Percentiles rank a stretch among this genome's conserved stretches.
Evolutionary conservation across 2,797 vertebrate genomes (phyloP).

Genomic region (Catharus ustulatus): DNA sequence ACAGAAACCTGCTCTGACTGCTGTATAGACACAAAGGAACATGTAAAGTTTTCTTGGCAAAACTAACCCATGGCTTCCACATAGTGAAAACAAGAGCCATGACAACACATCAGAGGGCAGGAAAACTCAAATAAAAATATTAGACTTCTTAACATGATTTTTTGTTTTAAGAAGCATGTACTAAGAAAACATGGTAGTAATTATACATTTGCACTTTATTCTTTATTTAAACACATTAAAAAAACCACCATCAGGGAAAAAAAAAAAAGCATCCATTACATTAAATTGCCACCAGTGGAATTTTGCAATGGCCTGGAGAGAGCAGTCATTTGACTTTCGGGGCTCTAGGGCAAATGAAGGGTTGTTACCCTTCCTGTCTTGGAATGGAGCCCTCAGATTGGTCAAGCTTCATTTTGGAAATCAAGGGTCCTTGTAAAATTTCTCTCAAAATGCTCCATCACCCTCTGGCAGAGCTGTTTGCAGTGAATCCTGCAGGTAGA

Average conservation of each 20-base stretch:
- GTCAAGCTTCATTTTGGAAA: background rate
- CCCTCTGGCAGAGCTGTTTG: background rate
- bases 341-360: background rate
- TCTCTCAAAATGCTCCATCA: background rate
- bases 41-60: background rate
- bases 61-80: background rate
- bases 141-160: background rate
- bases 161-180: background rate
- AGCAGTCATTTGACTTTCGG: background rate
- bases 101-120: background rate
- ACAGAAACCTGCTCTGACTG: background rate
- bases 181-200: background rate
- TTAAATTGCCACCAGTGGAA: background rate
- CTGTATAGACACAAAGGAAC: background rate
- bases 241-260: rapidly evolving
- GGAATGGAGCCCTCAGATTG: background rate
- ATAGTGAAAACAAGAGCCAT: background rate
- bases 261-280: background rate
- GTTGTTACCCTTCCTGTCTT: background rate
- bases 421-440: background rate
- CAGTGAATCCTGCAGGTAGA: background rate
- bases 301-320: background rate
- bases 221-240: background rate
- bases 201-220: background rate
- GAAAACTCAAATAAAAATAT: background rate